Evolutionary conservation across 2,113 vertebrate genomes (phyloP).

Genomic region (Gymnarchus niloticus): DNA sequence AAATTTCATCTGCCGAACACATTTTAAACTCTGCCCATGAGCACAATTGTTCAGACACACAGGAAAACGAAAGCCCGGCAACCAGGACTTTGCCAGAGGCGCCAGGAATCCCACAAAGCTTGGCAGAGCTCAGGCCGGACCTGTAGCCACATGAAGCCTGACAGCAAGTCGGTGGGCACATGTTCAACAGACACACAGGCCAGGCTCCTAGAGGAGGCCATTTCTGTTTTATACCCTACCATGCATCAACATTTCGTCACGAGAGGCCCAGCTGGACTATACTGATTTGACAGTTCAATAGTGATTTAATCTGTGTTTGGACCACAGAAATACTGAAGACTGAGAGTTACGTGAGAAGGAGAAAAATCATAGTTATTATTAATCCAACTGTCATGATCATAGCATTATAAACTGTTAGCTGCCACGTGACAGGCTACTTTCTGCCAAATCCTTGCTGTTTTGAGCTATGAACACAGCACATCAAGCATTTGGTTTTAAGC

Average conservation of each 20-base stretch:
- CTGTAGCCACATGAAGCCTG: background rate
- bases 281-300: slow-evolving; percentile 7
- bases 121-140: background rate
- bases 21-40: background rate
- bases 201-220: background rate
- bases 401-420: background rate
- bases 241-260: background rate
- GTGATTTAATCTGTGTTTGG: background rate
- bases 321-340: background rate
- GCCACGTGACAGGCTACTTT: background rate
- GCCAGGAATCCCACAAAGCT: background rate
- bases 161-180: background rate
- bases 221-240: background rate
- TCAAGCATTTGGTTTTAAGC: background rate
- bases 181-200: background rate
- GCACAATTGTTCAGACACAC: background rate
- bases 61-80: background rate
- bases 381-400: background rate
- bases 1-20: background rate
- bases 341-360: background rate
- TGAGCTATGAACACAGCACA: background rate
- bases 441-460: background rate
- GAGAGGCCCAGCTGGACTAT: background rate
- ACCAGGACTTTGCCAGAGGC: background rate
- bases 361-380: background rate